Conservation (phyloP, 1,140 invertebrate genomes). For the Gryon sp. region DNA sequence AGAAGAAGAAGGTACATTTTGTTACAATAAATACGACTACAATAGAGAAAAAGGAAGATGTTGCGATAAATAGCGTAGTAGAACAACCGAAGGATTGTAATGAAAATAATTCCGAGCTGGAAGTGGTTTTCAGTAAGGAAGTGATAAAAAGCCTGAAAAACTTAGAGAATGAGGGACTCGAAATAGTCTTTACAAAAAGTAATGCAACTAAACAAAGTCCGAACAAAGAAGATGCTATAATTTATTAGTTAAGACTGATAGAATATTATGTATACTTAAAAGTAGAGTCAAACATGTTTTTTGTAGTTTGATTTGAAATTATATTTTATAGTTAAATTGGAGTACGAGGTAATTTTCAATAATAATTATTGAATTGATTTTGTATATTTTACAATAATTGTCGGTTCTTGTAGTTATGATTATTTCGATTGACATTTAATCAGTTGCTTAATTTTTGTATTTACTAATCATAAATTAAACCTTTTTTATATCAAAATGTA, state of each 20-base stretch:
- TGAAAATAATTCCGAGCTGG: neutral
- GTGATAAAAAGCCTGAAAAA: neutral
- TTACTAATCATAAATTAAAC: too few relatives aligned
- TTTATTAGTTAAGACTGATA: constrained; percentile 39
- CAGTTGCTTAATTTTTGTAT: too few relatives aligned
- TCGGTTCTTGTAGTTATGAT: too few relatives aligned
- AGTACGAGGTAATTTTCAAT: too few relatives aligned
- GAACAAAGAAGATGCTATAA: constrained; percentile 14
- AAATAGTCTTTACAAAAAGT: constrained; percentile 12
- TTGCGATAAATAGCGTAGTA: neutral
- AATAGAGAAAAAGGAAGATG: neutral
- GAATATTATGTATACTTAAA: neutral
- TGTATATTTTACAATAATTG: too few relatives aligned
- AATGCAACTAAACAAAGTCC: constrained; percentile 1
- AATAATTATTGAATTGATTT: too few relatives aligned
- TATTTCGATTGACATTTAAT: too few relatives aligned
- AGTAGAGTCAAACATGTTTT: too few relatives aligned
- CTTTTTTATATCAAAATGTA: too few relatives aligned
- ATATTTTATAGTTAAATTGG: too few relatives aligned
- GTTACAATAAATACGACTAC: too few relatives aligned
- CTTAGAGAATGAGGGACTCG: neutral
- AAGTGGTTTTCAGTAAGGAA: constrained; percentile 9
- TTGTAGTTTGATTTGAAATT: too few relatives aligned
- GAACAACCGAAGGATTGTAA: neutral
- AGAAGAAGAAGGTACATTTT: neutral